Evolutionary conservation across 2,797 vertebrate genomes (phyloP), one percentile per base, ranked within the genome.

Genomic region (Lepus townsendii): DNA sequence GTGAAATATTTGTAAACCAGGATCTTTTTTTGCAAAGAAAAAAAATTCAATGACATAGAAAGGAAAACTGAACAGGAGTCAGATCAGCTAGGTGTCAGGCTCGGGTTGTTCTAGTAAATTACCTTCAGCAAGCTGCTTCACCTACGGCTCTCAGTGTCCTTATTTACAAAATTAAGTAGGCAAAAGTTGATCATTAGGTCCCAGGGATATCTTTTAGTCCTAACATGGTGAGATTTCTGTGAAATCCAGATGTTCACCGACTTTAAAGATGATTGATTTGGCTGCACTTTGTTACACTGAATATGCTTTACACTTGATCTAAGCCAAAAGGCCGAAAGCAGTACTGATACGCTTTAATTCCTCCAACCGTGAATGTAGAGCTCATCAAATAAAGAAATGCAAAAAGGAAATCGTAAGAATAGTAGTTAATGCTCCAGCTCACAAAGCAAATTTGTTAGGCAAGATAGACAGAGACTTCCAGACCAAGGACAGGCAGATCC

Each of bases 81-180:
- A 90, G 47, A 90, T 66, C 47, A 83, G 32, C 11, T 72, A 69
- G 32, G 16, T 14, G 72, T 75, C 11, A 63, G 77, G 13, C 16
- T 35, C 20, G 26, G 38, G 26, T 5, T 79, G 30, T 65, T 75
- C 30, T 6, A 47, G 11, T 22, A 65, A 86, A 27, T 80, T 65
- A 85, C 63, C 26, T 30, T 77, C 3, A 88, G 42, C 9, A 91
- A 66, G 32, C 72, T 27, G 60, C 77, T 92, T 73, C 54, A 73
- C 16, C 65, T 71, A 90, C 11, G 54, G 32, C 22, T 94, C 47
- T 88, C 35, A 42, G n/a, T 68, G 82, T 88, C n/a, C 42, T 83
- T 17, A 90, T 30, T 83, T 87, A 90, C 17, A 95, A 94, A 95
- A 77, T 20, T n/a, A n/a, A 83, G 22, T 12, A 20, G 12, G 20